Evolutionary conservation across 1,140 invertebrate species (phyloP), one percentile per base, ranked within the genome.

Genomic region (Paralvinella palmiformis): DNA sequence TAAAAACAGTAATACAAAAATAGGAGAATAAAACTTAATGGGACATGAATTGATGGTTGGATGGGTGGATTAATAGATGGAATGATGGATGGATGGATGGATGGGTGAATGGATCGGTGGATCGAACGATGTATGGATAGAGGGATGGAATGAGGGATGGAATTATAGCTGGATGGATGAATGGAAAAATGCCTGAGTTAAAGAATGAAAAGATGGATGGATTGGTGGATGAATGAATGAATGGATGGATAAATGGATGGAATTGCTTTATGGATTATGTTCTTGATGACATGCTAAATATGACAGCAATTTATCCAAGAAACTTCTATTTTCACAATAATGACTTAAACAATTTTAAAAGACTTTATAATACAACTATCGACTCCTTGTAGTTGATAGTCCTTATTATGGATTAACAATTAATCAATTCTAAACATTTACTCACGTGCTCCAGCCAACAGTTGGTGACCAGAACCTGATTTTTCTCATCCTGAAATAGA

Each of bases 401-500:
- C 20, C 3, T 48, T 24, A 48, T 48, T 5, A 48, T n/a, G 13
- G 13, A 44, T 0, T n/a, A 44, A 44, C n/a, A n/a, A 44, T n/a
- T 44, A n/a, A 13, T 44, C 13, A n/a, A 44, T 0, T 44, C 37
- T n/a, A n/a, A n/a, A 15, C 20, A 32, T 1, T 7, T 57, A 57
- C 73, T 68, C 72, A 84, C 84, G 75, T 85, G 83, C 71, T 85
- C 83, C 4, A 86, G 72, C 85, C 85, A 87, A 22, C 87, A 81
- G 71, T 86, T 86, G 3, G 84, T 85, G 7, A 84, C 83, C 22
- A 86, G 72, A 7, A 86, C 84, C 74, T 86, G 85, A 68, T 85
- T 85, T 69, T 87, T 86, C 69, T 86, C 85, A 70, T 87, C 85
- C 84, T 85, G 68, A 35, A 69, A 68, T 24, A 45, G 17, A 33